A percentile compares a stretch with the other conserved stretches of the same genome.
Conservation (phyloP, 1,140 invertebrate genomes). For the Hermetia illucens region DNA sequence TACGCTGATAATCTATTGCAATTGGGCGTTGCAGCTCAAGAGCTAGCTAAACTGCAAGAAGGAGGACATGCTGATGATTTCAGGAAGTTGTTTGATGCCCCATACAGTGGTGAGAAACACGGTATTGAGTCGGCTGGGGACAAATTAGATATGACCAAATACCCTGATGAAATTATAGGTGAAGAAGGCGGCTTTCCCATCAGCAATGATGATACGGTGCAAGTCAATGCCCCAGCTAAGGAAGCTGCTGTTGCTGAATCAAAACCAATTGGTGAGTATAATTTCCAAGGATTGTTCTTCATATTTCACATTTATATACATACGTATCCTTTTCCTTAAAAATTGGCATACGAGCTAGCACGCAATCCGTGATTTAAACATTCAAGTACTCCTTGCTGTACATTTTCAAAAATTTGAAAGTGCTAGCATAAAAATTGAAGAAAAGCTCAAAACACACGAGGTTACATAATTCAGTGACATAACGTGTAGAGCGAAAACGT, state of each 20-base stretch:
- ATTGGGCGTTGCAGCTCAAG: constrained; percentile 31
- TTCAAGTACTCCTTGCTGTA: not conserved
- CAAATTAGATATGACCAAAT: constrained; percentile 5
- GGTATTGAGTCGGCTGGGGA: no score
- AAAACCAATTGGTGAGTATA: constrained; percentile 42
- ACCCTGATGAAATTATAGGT: constrained; percentile 3
- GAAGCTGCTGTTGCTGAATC: constrained; percentile 51
- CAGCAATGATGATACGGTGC: constrained; percentile 20
- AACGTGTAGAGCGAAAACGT: no score
- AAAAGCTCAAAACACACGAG: no score
- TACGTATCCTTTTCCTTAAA: no score
- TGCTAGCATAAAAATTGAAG: not conserved
- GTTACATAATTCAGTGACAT: constrained; percentile 1
- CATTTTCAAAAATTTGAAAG: no score
- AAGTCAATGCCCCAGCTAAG: constrained; percentile 35
- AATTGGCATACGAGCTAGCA: no score
- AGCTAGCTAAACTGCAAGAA: constrained; percentile 30
- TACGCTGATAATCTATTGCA: constrained; percentile 32
- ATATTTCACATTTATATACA: no score
- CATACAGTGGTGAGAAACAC: not conserved
- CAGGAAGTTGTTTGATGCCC: constrained; percentile 13
- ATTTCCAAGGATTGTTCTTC: no score
- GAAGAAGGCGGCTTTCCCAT: not conserved
- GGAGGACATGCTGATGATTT: constrained; percentile 25
- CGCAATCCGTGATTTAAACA: not conserved